phyloP scores from a whole-genome alignment of 2,113 vertebrate species.

The Aspidoscelis tigris region DNA sequence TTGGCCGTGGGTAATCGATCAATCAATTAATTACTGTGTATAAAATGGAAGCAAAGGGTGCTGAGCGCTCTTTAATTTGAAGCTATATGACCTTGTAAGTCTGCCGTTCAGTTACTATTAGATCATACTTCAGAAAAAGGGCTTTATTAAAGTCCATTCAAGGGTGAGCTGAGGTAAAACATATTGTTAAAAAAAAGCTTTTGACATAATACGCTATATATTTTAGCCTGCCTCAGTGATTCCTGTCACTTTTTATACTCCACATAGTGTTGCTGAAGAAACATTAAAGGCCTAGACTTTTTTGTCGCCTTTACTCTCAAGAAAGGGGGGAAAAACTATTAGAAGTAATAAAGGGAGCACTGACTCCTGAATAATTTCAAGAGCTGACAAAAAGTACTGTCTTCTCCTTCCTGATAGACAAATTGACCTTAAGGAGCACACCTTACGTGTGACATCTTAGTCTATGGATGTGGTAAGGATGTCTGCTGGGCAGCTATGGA shows the following conservation, averaged over 20 bases:
- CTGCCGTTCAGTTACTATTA: conserved; percentile 66
- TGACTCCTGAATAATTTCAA: conserved; percentile 61
- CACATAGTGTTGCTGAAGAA: conserved; percentile 38
- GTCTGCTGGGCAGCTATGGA: background rate
- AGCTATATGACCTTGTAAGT: conserved; percentile 64
- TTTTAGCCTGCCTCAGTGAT: conserved; percentile 67
- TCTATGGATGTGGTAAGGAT: background rate
- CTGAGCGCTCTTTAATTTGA: conserved; percentile 60
- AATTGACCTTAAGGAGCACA: conserved; percentile 57
- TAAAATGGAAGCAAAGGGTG: conserved; percentile 64
- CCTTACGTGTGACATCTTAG: background rate
- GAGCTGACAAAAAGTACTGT: conserved; percentile 61
- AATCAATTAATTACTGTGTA: conserved; percentile 63
- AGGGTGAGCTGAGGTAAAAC: conserved; percentile 65
- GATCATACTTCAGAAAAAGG: conserved; percentile 63
- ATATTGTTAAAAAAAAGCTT: conserved; percentile 62
- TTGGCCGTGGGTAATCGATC: conserved; percentile 58
- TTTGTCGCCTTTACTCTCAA: conserved; percentile 61
- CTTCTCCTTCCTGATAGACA: conserved; percentile 39
- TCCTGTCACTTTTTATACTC: conserved; percentile 58
- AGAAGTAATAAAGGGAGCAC: conserved; percentile 63
- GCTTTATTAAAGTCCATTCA: conserved; percentile 64
- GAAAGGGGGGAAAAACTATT: conserved; percentile 66
- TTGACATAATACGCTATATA: conserved; percentile 63
- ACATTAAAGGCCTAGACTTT: conserved; percentile 63